Percentiles rank a stretch among this genome's conserved stretches.
Conservation (phyloP, 2,888 invertebrate genomes). For the Dicyrtomina minuta region DNA sequence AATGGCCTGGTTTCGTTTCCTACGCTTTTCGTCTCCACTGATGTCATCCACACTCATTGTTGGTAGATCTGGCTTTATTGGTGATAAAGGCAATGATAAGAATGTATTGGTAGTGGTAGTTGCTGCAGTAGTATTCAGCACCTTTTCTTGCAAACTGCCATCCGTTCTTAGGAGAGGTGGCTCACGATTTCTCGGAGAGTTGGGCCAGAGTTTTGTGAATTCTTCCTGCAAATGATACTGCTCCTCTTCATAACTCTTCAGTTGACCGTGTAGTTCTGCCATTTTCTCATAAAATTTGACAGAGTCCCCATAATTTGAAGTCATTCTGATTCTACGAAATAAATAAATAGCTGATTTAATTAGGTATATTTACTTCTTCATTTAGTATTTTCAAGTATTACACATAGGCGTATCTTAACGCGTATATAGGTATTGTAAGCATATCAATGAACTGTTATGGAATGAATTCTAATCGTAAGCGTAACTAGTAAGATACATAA, state of each 20-base stretch:
- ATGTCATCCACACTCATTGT: neutral
- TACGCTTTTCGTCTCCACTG: conserved; percentile 23
- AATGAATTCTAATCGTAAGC: no score
- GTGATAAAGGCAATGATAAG: no score
- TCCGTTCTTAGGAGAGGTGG: neutral
- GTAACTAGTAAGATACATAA: no score
- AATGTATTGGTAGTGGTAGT: no score
- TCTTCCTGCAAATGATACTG: conserved; percentile 37
- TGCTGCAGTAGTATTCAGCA: no score
- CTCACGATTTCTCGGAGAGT: no score
- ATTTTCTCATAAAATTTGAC: conserved; percentile 44
- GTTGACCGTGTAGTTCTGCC: conserved; percentile 37
- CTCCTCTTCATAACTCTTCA: conserved; percentile 38
- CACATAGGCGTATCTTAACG: no score
- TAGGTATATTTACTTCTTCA: no score
- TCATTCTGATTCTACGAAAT: neutral
- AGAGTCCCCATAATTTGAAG: conserved; percentile 31
- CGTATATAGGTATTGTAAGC: no score
- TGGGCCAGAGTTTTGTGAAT: conserved; percentile 15
- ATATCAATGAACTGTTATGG: no score
- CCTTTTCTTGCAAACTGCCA: neutral
- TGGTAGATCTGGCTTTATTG: no score
- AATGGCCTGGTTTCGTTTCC: conserved; percentile 42
- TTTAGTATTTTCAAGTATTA: no score
- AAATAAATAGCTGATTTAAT: neutral